phyloP scores from a whole-genome alignment of 2,797 vertebrate species.

The Poeciliopsis turneri region DNA sequence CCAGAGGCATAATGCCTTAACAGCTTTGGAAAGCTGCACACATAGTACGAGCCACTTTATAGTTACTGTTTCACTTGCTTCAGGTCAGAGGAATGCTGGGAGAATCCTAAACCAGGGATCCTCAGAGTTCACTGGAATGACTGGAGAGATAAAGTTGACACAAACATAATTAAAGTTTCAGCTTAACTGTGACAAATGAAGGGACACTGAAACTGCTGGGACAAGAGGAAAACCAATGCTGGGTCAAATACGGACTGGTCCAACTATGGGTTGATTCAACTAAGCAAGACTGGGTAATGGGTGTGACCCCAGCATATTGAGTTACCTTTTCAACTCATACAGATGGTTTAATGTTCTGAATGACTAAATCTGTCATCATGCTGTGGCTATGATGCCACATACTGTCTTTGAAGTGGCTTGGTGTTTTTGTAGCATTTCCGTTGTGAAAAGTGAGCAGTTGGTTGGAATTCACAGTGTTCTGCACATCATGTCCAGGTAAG shows the following conservation, averaged over 20 bases:
- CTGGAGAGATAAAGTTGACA: neutral
- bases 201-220: neutral
- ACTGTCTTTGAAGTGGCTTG: neutral
- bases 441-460: neutral
- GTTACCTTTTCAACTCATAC: neutral
- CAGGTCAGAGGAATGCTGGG: neutral
- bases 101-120: neutral
- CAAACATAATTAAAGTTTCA: neutral
- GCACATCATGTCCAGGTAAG: neutral
- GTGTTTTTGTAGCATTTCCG: neutral
- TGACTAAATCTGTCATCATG: neutral
- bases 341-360: neutral
- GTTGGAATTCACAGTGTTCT: neutral
- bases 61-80: neutral
- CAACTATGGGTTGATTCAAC: neutral
- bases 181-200: neutral
- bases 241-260: neutral
- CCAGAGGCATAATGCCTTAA: neutral
- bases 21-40: slow-evolving; percentile 11
- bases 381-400: neutral
- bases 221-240: neutral
- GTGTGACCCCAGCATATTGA: neutral
- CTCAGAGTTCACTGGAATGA: neutral
- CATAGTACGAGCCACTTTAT: neutral
- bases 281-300: neutral